A percentile compares a stretch with the other conserved stretches of the same genome.
Evolutionary conservation across 2,113 vertebrate species (phyloP).

Genomic region (Vombatus ursinus): DNA sequence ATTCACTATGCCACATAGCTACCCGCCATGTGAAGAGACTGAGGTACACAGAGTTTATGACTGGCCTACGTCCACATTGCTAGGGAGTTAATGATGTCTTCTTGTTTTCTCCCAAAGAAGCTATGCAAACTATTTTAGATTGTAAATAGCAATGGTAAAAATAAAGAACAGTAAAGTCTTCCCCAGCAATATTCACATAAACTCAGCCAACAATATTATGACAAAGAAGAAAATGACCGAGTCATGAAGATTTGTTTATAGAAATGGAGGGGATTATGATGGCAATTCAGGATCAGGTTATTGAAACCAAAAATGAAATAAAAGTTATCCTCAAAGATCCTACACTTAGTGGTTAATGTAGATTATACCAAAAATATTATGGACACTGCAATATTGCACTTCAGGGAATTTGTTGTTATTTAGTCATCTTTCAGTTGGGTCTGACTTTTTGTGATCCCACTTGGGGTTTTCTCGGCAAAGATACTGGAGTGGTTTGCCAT

Average conservation of each 20-base stretch:
- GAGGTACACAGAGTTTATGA: background rate
- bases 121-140: background rate
- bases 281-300: background rate
- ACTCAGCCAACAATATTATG: background rate
- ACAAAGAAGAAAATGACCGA: background rate
- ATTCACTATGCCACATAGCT: background rate
- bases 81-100: background rate
- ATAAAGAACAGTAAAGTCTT: background rate
- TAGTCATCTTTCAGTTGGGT: background rate
- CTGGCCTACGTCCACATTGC: background rate
- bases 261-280: background rate
- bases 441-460: background rate
- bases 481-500: background rate
- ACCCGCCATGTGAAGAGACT: background rate
- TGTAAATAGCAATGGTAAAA: constrained; percentile 32
- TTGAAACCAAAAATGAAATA: background rate
- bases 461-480: background rate
- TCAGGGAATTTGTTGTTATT: background rate
- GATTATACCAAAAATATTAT: background rate
- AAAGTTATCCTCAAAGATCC: background rate
- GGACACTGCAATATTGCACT: background rate
- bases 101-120: constrained; percentile 34
- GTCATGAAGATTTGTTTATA: background rate
- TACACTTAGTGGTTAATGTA: background rate
- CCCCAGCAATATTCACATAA: background rate